A percentile compares a stretch with the other conserved stretches of the same genome.
These are phyloP conservation scores for Orchesella cincta DNA, from an alignment of 1,140 invertebrate genomes.

Conservation along the genomic window DNA sequence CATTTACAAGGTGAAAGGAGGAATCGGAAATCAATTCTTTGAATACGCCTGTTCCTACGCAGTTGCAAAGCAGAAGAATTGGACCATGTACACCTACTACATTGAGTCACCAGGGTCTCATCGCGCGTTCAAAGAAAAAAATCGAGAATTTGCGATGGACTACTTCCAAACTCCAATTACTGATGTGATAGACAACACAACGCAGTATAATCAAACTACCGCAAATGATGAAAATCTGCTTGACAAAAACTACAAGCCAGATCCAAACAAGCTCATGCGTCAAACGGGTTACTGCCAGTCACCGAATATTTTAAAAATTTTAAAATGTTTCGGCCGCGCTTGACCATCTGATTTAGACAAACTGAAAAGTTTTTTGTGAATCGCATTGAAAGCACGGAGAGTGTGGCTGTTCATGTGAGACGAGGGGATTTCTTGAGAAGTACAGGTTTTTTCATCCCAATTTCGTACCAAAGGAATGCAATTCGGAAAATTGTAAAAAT, in stretches of 20 bases:
- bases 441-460: not conserved
- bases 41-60: constrained; percentile 38
- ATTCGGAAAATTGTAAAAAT: too few species aligned
- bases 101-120: too few species aligned
- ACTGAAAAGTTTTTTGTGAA: not conserved
- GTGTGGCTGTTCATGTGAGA: constrained; percentile 34
- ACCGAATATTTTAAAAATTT: not conserved
- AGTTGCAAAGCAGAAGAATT: constrained; percentile 1
- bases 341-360: not conserved
- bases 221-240: too few species aligned
- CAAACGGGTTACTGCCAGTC: not conserved
- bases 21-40: constrained; percentile 40
- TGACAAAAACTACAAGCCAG: too few species aligned
- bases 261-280: not conserved
- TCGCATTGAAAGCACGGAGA: not conserved
- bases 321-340: not conserved
- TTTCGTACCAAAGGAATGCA: constrained; percentile 12
- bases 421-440: constrained; percentile 21
- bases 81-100: not conserved
- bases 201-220: too few species aligned
- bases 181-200: not conserved
- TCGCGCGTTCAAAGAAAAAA: not conserved
- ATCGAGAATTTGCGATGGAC: constrained; percentile 20
- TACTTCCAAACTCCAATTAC: not conserved
- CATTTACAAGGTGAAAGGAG: constrained; percentile 18